Percentiles rank a stretch among this genome's conserved stretches.
phyloP scores from a whole-genome alignment of 2,797 vertebrate species.

The Dermochelys coriacea region DNA sequence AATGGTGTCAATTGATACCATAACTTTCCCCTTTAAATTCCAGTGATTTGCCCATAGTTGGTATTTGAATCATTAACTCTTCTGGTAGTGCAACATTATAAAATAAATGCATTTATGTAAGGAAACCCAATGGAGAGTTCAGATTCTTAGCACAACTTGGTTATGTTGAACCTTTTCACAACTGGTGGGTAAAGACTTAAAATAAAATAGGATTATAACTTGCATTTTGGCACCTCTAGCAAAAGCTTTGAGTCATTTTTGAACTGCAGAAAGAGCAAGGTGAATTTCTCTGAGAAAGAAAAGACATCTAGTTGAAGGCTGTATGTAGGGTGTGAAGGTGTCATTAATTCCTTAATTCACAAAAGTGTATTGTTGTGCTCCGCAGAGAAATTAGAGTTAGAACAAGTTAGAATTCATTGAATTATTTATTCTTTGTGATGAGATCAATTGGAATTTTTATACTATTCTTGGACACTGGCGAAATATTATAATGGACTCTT shows the following conservation, averaged over 20 bases:
- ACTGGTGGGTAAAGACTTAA: neutral
- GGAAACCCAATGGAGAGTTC: neutral
- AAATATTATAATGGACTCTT: neutral
- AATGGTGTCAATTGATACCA: neutral
- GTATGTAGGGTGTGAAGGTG: neutral
- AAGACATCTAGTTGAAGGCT: neutral
- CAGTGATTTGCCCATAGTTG: neutral
- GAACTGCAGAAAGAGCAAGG: neutral
- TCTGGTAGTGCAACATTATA: neutral
- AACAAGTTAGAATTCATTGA: neutral
- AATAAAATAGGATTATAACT: neutral
- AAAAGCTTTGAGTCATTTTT: neutral
- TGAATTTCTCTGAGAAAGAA: neutral
- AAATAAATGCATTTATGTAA: neutral
- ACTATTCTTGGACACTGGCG: neutral
- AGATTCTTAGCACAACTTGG: neutral
- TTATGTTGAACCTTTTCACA: neutral
- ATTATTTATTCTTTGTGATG: neutral
- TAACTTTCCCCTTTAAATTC: neutral
- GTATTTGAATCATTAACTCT: neutral
- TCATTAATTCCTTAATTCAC: neutral
- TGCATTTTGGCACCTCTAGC: neutral
- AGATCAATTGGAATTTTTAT: conserved; percentile 3
- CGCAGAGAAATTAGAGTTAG: neutral
- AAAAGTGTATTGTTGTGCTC: neutral